Evolutionary conservation across 2,888 invertebrate genomes (phyloP).

Genomic region (Cryptocheilus praepositus): DNA sequence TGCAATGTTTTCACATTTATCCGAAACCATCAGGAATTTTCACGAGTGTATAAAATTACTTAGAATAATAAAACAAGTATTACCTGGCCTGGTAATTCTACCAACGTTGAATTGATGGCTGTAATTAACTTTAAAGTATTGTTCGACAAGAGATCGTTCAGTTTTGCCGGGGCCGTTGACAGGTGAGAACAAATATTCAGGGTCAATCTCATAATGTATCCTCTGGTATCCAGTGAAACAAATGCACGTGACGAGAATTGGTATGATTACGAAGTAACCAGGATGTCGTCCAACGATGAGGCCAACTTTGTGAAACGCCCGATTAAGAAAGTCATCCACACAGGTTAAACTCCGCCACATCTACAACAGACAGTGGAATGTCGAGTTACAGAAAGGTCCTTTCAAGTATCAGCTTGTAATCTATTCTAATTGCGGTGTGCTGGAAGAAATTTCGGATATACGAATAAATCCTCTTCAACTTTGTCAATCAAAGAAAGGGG

Average conservation of each 20-base stretch:
- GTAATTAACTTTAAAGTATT: slow-evolving; percentile 91
- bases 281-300: slow-evolving; percentile 87
- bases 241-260: slow-evolving; percentile 86
- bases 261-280: slow-evolving; percentile 92
- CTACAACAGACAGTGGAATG: slow-evolving; percentile 74
- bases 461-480: too few species aligned
- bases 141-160: slow-evolving; percentile 88
- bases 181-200: slow-evolving; percentile 94
- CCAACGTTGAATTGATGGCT: slow-evolving; percentile 90
- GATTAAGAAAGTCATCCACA: slow-evolving; percentile 87
- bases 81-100: slow-evolving; percentile 91
- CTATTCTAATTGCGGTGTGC: too few species aligned
- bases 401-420: too few species aligned
- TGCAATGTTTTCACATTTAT: too few species aligned
- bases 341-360: slow-evolving; percentile 85
- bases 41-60: too few species aligned
- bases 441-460: too few species aligned
- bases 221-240: slow-evolving; percentile 92
- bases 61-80: too few species aligned
- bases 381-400: too few species aligned
- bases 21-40: too few species aligned
- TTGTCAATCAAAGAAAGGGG: too few species aligned
- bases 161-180: slow-evolving; percentile 89
- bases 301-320: slow-evolving; percentile 88
- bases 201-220: slow-evolving; percentile 92